Evolutionary conservation across 2,888 invertebrate species (phyloP), one percentile per base, ranked within the genome.

Genomic region (Drosophila diplacantha): DNA sequence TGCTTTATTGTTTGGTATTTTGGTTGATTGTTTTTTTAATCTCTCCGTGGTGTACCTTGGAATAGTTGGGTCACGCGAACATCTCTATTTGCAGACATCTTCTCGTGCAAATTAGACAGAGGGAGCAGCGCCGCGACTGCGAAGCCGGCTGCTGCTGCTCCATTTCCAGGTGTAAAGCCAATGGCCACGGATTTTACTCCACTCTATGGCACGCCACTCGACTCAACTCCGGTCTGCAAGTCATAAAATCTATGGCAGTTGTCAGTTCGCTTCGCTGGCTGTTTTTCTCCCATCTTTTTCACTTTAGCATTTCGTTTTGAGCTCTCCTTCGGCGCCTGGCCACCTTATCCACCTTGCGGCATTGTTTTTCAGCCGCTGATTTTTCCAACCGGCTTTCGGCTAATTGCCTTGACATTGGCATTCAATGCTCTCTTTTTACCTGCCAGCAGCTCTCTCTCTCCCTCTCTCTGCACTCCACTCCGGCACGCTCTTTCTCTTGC

Each of bases 351-450:
- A 61, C 57, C 62, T 66, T 47, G 66, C 52, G 65, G 65, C 65
- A 66, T 66, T 66, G 65, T 66, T 65, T 65, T 64, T 56, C 55
- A 66, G 53, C 50, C 49, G 54, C 74, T 74, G 76, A 73, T 75
- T 82, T 81, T 75, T 77, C 74, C 82, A 83, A 83, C 83, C 81
- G 81, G 81, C 81, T 81, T 83, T 81, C 74, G 68, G 79, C 77
- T 82, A 83, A 82, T 82, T 82, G 80, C 81, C 80, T 81, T 83
- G 81, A 83, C 81, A 81, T 81, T 81, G 81, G 81, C 80, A 80
- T 81, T 80, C 80, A 70, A 56, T 65, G 63, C 47, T 34, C 65
- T 59, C 53, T 44, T 44, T 44, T 26, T 16, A 11, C 24, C 16
- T 18, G 6, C 43, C 12, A n/a, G 24, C n/a, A 54, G 60, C 64